phyloP scores from a whole-genome alignment of 2,797 vertebrate species.

The Propithecus deckenii region DNA sequence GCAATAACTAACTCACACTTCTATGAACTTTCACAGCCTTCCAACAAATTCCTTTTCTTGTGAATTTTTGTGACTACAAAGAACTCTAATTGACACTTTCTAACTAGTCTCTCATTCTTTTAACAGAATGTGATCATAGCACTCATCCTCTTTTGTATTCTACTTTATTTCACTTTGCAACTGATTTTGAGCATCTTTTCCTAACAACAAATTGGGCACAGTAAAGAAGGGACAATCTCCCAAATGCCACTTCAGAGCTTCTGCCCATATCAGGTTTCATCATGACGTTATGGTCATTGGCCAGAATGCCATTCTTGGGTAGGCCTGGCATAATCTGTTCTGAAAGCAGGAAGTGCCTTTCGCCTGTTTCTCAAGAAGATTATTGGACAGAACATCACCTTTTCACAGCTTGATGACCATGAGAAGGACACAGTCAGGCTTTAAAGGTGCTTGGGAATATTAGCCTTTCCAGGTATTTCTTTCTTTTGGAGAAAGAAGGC shows the following conservation, averaged over 20 bases:
- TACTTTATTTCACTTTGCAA: neutral
- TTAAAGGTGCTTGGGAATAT: neutral
- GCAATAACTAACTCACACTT: neutral
- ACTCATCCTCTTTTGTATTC: neutral
- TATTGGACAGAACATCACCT: neutral
- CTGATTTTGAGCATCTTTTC: neutral
- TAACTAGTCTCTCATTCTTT: neutral
- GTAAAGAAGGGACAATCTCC: neutral
- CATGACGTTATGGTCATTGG: neutral
- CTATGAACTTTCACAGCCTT: neutral
- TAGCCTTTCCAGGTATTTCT: neutral
- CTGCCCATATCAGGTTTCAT: neutral
- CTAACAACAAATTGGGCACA: neutral
- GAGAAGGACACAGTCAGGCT: neutral
- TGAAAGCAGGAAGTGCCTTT: neutral
- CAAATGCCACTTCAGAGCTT: neutral
- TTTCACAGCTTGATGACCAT: neutral
- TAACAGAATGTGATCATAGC: neutral
- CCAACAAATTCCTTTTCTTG: neutral
- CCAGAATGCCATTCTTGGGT: neutral
- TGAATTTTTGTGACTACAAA: neutral
- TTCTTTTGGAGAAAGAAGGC: conserved; percentile 17
- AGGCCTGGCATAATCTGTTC: neutral
- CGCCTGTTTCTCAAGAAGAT: neutral
- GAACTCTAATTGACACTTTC: neutral